These are phyloP conservation scores for Arvicola amphibius DNA, from an alignment of 2,797 vertebrate species.

Conservation along the genomic window DNA sequence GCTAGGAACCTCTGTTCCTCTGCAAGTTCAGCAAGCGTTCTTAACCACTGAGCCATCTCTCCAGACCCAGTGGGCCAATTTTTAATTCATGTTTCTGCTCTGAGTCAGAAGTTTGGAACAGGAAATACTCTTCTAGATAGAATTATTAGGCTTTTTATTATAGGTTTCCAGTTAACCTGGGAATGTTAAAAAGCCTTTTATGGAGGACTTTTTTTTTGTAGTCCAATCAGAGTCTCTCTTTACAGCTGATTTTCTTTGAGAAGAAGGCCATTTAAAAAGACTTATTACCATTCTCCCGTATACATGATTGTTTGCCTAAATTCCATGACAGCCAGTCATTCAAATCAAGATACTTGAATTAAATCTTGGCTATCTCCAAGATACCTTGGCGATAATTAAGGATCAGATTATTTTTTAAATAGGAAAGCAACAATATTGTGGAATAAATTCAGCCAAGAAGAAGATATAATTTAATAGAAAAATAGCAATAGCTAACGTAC, in stretches of 20 bases:
- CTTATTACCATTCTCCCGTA: neutral
- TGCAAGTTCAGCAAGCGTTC: neutral
- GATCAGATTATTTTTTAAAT: conserved; percentile 48
- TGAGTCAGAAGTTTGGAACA: neutral
- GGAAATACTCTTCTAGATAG: neutral
- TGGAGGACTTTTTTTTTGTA: neutral
- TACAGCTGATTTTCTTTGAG: conserved; percentile 11
- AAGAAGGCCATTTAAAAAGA: neutral
- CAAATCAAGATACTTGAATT: conserved; percentile 45
- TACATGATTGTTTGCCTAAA: conserved; percentile 28
- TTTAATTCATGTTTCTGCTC: conserved; percentile 14
- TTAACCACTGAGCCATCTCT: neutral
- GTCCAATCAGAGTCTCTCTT: neutral
- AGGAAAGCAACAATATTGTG: conserved; percentile 15
- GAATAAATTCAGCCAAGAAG: conserved; percentile 31
- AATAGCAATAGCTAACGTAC: neutral
- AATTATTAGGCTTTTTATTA: conserved; percentile 18
- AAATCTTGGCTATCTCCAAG: no score
- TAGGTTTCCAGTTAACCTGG: conserved; percentile 11
- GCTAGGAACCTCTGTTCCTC: neutral
- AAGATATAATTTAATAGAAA: conserved; percentile 38
- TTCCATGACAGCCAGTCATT: neutral
- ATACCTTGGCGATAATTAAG: neutral
- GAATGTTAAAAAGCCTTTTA: conserved; percentile 53
- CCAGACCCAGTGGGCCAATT: neutral